Conservation (phyloP, 1,140 invertebrate species). For the Palaemon carinicauda region DNA sequence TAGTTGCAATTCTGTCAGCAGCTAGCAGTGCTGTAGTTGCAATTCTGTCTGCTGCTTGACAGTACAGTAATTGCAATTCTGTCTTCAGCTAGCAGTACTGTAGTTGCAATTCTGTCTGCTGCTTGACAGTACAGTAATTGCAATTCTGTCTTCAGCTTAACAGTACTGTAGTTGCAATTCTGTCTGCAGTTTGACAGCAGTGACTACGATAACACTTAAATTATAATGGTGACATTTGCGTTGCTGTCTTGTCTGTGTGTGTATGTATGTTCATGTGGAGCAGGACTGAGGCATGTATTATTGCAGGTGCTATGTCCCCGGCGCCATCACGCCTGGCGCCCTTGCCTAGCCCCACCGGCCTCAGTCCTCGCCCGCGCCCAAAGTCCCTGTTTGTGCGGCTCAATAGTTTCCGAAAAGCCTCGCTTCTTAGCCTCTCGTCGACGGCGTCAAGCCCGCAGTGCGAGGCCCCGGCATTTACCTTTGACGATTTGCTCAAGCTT, state of each 20-base stretch:
- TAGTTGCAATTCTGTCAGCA: too few species aligned
- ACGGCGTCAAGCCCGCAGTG: constrained; percentile 61
- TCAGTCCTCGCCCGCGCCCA: constrained; percentile 58
- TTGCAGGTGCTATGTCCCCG: constrained; percentile 53
- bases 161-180: too few species aligned
- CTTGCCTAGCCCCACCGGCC: constrained; percentile 50
- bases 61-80: too few species aligned
- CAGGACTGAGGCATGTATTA: constrained; percentile 5
- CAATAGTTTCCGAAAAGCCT: constrained; percentile 79
- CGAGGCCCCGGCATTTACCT: constrained; percentile 74
- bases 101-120: too few species aligned
- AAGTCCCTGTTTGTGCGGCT: constrained; percentile 77
- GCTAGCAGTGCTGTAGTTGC: too few species aligned
- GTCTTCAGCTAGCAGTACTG: too few species aligned
- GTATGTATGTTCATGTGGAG: constrained; percentile 2
- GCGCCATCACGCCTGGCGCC: constrained; percentile 44
- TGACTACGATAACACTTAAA: too few species aligned
- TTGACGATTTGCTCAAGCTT: constrained; percentile 81
- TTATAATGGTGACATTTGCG: not conserved
- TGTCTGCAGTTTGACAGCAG: too few species aligned
- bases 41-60: too few species aligned
- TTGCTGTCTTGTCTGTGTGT: not conserved
- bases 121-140: too few species aligned
- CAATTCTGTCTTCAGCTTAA: too few species aligned
- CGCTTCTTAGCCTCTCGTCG: constrained; percentile 74